Conservation (phyloP, 2,113 vertebrate genomes). For the Tachycineta bicolor region DNA sequence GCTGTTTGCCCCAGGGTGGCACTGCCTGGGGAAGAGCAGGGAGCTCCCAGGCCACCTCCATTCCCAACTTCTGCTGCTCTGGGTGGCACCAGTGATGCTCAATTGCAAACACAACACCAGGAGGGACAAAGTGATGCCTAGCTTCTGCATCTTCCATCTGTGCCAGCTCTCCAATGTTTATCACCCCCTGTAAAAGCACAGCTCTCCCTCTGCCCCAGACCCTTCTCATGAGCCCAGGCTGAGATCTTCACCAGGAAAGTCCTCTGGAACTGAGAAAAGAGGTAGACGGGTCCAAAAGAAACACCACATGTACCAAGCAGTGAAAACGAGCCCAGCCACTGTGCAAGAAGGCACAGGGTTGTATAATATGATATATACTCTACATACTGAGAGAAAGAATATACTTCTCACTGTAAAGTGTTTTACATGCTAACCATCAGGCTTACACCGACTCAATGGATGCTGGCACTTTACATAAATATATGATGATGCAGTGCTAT, state of each 20-base stretch:
- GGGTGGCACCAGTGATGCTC: neutral
- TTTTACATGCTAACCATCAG: constrained; percentile 74
- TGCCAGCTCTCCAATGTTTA: neutral
- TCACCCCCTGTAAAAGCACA: neutral
- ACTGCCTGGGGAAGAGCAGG: neutral
- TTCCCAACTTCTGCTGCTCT: neutral
- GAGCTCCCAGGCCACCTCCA: neutral
- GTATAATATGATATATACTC: constrained; percentile 19
- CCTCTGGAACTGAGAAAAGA: neutral
- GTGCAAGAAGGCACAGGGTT: constrained; percentile 17
- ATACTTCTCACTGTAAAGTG: constrained; percentile 22
- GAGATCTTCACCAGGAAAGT: neutral
- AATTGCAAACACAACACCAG: neutral
- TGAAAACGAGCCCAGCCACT: constrained; percentile 33
- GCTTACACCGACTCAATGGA: constrained; percentile 67
- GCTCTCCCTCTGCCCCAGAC: neutral
- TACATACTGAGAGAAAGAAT: neutral
- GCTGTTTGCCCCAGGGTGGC: neutral
- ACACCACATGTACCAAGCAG: neutral
- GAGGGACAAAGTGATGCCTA: neutral
- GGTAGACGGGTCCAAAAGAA: constrained; percentile 19
- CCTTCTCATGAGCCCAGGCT: neutral
- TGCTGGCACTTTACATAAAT: constrained; percentile 83
- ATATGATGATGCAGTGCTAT: constrained; percentile 78
- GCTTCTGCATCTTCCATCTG: neutral